Base-by-base conservation (phyloP, 2,888 invertebrate species). In the Colletes collaris region DNA sequence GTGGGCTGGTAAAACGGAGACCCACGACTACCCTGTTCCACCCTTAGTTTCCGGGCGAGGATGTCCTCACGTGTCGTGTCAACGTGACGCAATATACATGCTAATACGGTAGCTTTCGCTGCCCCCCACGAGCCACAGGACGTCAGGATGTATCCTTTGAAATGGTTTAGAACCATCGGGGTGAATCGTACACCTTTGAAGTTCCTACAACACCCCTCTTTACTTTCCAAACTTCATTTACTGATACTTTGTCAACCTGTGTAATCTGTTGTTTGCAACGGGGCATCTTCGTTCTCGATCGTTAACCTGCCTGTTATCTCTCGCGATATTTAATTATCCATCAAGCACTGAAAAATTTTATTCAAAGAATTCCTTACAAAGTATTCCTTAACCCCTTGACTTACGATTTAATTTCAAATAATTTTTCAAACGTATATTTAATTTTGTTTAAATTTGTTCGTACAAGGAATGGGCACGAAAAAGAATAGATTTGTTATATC, bases 41-140 rank as follows among this genome's bases (percentile, higher is more conserved):
- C 35, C 67, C 65, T 67, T 68, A 82, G 84, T 78, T 87, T 78
- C 82, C 76, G 76, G 60, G 64, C 63, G 71, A 71, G 79, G 76
- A 81, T 78, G 78, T 84, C 72, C 66, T 79, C 82, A 37, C 75
- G 75, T 82, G 80, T 81, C 81, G 78, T 71, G 85, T 71, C 85
- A 85, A 88, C 87, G 88, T 88, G 86, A 88, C 78, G 88, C 85
- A 88, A 88, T 88, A 88, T 88, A 88, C 88, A 88, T 88, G 88
- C 88, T 88, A 88, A 88, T 88, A 87, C 81, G 82, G 76, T 79
- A 84, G 85, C 83, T 85, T 68, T 72, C 66, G 80, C 71, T 71
- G 73, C 62, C 79, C 27, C 27, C 76, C 78, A 79, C 74, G 78
- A 77, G 75, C 76, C 76, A 71, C 74, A 84, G 74, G 82, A 77